Conservation (phyloP, 2,797 vertebrate species). For the Hyperoplus lanceolatus region DNA sequence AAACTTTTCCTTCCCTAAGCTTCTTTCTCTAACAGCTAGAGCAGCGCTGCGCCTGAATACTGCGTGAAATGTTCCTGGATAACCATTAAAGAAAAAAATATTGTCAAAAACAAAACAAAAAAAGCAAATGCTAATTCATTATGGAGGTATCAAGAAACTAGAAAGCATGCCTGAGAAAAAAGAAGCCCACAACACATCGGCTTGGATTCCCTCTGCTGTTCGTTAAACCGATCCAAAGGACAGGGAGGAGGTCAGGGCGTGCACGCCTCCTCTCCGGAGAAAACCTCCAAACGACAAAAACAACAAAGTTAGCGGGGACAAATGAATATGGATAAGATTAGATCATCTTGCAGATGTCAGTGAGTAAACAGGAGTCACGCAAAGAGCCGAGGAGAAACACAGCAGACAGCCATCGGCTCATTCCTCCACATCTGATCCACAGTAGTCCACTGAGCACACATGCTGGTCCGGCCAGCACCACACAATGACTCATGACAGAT, state of each 20-base stretch:
- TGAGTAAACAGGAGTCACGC: constrained; percentile 39
- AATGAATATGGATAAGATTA: constrained; percentile 43
- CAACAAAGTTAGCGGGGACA: constrained; percentile 19
- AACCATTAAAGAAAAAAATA: background rate
- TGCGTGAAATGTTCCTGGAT: constrained; percentile 13
- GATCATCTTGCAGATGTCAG: constrained; percentile 18
- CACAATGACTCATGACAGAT: constrained; percentile 27
- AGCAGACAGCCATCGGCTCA: constrained; percentile 16
- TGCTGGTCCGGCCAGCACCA: constrained; percentile 7
- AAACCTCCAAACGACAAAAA: constrained; percentile 22
- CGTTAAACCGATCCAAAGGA: constrained; percentile 33
- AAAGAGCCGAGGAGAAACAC: constrained; percentile 23
- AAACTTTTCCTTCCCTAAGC: constrained; percentile 10
- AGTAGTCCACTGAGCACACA: background rate
- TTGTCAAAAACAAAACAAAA: background rate
- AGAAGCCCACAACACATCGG: constrained; percentile 7
- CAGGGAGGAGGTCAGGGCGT: background rate
- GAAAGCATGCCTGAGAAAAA: constrained; percentile 19
- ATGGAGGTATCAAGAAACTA: constrained; percentile 40
- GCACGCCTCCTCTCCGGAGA: background rate
- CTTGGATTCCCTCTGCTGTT: constrained; percentile 6
- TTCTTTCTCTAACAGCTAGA: constrained; percentile 2
- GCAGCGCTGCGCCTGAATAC: background rate
- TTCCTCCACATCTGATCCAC: constrained; percentile 36
- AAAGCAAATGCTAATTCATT: constrained; percentile 34